Conservation (phyloP, 2,888 invertebrate genomes). For the Meiosimyza decipiens region DNA sequence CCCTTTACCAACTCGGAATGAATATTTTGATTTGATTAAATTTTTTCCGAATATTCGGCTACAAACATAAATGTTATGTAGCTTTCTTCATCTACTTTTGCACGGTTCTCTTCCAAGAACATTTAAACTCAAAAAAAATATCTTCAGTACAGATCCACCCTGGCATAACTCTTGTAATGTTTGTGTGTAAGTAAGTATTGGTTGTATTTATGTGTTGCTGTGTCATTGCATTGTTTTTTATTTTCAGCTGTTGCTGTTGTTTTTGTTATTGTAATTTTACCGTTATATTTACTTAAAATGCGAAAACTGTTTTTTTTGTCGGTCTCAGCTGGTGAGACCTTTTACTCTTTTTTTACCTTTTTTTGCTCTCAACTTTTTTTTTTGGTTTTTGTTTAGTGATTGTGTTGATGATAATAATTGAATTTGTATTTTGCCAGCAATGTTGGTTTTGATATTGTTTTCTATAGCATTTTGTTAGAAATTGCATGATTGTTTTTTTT, state of each 20-base stretch:
- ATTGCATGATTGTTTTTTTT: constrained; percentile 29
- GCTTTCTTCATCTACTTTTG: too few relatives aligned
- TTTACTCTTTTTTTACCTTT: neutral
- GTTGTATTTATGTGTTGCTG: too few relatives aligned
- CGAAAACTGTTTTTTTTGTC: constrained; percentile 1
- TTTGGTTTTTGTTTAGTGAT: neutral
- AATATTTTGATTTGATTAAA: too few relatives aligned
- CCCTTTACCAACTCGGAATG: too few relatives aligned
- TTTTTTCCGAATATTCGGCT: too few relatives aligned
- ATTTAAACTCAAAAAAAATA: too few relatives aligned
- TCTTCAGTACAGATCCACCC: too few relatives aligned
- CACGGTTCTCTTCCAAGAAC: too few relatives aligned
- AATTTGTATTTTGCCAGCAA: constrained; percentile 30
- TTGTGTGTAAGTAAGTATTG: too few relatives aligned
- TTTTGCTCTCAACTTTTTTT: neutral
- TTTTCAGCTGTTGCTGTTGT: constrained; percentile 5
- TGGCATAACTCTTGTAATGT: too few relatives aligned
- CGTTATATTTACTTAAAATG: constrained; percentile 19
- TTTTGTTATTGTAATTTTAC: constrained; percentile 18
- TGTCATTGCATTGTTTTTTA: too few relatives aligned
- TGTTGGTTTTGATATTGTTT: constrained; percentile 4
- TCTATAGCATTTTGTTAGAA: constrained; percentile 13
- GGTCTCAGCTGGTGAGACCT: neutral
- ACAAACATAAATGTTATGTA: too few relatives aligned
- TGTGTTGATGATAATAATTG: constrained; percentile 35